Evolutionary conservation across 1,140 invertebrate genomes (phyloP).

Genomic region (Psix sp.): DNA sequence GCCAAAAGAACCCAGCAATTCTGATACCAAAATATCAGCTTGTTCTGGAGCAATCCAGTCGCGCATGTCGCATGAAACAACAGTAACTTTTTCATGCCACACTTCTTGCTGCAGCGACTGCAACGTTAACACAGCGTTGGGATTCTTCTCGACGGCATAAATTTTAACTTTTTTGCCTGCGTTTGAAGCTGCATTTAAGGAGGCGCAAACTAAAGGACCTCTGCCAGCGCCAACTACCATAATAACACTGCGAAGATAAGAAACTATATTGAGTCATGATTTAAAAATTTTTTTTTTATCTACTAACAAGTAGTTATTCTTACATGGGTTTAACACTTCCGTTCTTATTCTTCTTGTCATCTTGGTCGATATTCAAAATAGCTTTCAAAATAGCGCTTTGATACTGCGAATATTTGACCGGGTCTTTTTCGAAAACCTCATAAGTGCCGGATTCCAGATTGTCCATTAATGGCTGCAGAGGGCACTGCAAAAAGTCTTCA

Average conservation of each 20-base stretch:
- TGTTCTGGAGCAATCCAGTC: conserved; percentile 87
- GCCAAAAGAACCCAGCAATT: conserved; percentile 97
- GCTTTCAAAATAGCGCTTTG: conserved; percentile 89
- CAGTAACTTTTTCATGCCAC: conserved; percentile 86
- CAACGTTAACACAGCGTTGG: conserved; percentile 93
- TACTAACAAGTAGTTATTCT: too few species aligned
- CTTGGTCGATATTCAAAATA: conserved; percentile 74
- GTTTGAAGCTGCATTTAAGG: conserved; percentile 87
- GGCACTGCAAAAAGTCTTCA: conserved; percentile 94
- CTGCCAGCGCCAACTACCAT: conserved; percentile 97
- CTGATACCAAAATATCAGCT: conserved; percentile 97
- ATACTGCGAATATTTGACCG: conserved; percentile 96
- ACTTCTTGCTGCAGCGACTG: conserved; percentile 72
- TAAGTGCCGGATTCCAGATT: conserved; percentile 97
- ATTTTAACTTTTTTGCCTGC: conserved; percentile 81
- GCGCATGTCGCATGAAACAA: conserved; percentile 95
- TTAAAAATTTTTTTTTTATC: too few species aligned
- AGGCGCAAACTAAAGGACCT: conserved; percentile 93
- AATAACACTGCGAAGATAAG: conserved; percentile 77
- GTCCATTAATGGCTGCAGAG: conserved; percentile 94
- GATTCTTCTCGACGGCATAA: conserved; percentile 99
- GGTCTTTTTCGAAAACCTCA: conserved; percentile 99
- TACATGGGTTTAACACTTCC: conserved; percentile 44
- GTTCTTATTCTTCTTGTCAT: conserved; percentile 10
- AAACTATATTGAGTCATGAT: too few species aligned